Base-by-base conservation (phyloP, 1,140 invertebrate genomes). In the Dinothrombium tinctorium region DNA sequence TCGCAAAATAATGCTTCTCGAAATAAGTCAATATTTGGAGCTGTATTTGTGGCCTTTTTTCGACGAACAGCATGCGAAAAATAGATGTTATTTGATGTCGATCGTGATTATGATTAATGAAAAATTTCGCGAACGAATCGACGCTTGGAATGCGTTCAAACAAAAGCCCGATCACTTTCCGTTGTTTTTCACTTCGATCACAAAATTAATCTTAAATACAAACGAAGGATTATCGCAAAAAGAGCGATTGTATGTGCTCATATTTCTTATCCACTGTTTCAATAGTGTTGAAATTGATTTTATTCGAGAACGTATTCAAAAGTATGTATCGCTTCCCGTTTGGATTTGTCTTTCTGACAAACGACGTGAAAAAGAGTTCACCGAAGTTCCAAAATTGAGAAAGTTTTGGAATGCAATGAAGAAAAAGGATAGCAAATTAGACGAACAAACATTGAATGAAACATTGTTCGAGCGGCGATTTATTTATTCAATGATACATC, bases 31-130 rank as follows among this genome's bases (percentile, higher is more conserved):
- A 51, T 98, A 92, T 59, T 57, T 98, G 44, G 90, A 98, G 58
- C 84, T 86, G 54, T 96, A 82, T 62, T 56, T 98, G 12, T 96
- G 90, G 90, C 86, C 84, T n/a, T 79, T 95, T 60, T 96, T 83
- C 57, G 79, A 94, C 59, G 51, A 56, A 43, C 51, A 17, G 19
- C 8, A 11, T 3, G 23, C 15, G 7, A 24, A 36, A 8, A 29
- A 28, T 33, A 29, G 19, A 25, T 12, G 31, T 17, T n/a, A 43
- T 58, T 71, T 90, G 45, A 73, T 98, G 71, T 92, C 87, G 0
- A 89, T 98, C 47, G 76, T 92, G 24, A 73, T 82, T 0, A 90
- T 98, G 77, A 71, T 96, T 9, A 99, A 98, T 68, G 90, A 98
- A 54, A 98, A 98, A 56, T 92, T 95, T 54, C 63, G 89, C 12